Conservation (phyloP, 2,888 invertebrate genomes). For the Chymomyza caudatula region DNA sequence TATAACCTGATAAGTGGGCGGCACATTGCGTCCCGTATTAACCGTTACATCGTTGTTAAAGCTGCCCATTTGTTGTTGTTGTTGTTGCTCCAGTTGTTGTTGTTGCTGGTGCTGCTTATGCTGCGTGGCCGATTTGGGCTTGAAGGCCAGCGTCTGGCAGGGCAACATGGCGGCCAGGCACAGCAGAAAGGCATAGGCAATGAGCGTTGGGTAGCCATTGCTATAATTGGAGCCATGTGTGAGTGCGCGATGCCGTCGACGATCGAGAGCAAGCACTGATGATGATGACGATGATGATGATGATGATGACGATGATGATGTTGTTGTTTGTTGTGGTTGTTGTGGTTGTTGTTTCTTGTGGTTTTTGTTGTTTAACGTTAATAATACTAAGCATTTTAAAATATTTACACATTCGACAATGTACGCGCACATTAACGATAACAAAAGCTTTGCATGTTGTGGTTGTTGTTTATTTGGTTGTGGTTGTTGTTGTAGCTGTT, state of each 20-base stretch:
- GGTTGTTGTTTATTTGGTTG: constrained; percentile 37
- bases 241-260: neutral
- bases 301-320: too few relatives aligned
- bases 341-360: constrained; percentile 14
- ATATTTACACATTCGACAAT: constrained; percentile 69
- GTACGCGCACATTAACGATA: constrained; percentile 70
- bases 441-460: constrained; percentile 54
- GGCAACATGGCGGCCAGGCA: constrained; percentile 46
- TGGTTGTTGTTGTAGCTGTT: constrained; percentile 30
- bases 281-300: too few relatives aligned
- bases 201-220: constrained; percentile 33
- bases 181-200: constrained; percentile 50
- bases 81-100: constrained; percentile 43
- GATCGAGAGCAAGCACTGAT: constrained; percentile 17
- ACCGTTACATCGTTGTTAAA: constrained; percentile 44
- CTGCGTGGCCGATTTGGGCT: constrained; percentile 73
- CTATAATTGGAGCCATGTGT: constrained; percentile 36
- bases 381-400: constrained; percentile 71
- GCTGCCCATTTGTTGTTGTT: constrained; percentile 37
- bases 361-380: constrained; percentile 51
- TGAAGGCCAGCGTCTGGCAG: constrained; percentile 61
- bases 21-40: constrained; percentile 50
- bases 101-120: constrained; percentile 46
- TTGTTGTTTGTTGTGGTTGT: constrained; percentile 13
- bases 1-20: constrained; percentile 72